Percentiles rank a stretch among this genome's conserved stretches.
Evolutionary conservation across 2,888 invertebrate species (phyloP).

Genomic region (Dicyrtomina minuta): DNA sequence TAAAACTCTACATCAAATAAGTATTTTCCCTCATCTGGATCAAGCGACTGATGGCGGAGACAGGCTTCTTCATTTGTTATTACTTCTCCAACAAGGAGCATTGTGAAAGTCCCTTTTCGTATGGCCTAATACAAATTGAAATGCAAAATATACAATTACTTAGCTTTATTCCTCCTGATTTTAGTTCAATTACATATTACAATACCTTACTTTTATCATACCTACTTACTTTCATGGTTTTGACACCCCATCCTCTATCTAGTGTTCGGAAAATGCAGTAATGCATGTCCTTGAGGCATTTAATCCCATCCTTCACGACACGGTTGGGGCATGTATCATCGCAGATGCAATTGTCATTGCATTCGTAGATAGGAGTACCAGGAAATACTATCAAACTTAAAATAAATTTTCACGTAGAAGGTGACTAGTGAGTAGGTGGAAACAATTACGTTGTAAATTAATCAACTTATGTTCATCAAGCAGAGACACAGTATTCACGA

Average conservation of each 20-base stretch:
- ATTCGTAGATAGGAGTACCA: conserved; percentile 22
- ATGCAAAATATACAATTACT: background rate
- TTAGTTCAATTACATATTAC: background rate
- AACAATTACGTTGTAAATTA: background rate
- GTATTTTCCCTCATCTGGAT: background rate
- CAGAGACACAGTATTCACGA: no score
- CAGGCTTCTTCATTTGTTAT: conserved; percentile 7
- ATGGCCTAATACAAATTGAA: conserved; percentile 7
- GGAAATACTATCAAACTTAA: background rate
- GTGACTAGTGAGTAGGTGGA: background rate
- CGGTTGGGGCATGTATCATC: conserved; percentile 7
- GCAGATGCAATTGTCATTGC: conserved; percentile 29
- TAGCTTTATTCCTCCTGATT: background rate
- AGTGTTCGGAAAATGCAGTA: conserved; percentile 22
- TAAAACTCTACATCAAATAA: conserved; percentile 13
- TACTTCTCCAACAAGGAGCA: conserved; percentile 20
- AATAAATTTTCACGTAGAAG: background rate
- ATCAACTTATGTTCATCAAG: background rate
- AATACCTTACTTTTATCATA: background rate
- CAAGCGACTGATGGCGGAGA: background rate
- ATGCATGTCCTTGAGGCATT: background rate
- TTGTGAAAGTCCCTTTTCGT: conserved; percentile 16
- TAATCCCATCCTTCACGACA: conserved; percentile 23
- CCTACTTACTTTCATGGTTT: conserved; percentile 20
- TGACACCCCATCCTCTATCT: conserved; percentile 24